A percentile compares a stretch with the other conserved stretches of the same genome.
Conservation (phyloP, 2,888 invertebrate genomes). For the Lordiphosa fenestrarum region DNA sequence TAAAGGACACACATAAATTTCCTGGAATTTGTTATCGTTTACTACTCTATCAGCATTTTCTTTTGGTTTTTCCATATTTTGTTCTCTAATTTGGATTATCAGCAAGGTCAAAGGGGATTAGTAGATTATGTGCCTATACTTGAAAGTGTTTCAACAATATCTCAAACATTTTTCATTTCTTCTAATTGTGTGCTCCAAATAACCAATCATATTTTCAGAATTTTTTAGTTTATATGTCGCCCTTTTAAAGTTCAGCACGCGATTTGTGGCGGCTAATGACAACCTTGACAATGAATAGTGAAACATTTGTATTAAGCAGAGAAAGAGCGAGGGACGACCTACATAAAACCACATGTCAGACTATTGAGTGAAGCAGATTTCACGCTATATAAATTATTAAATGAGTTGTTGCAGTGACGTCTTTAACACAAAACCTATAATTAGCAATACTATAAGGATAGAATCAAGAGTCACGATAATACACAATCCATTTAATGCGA, state of each 20-base stretch:
- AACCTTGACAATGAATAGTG: constrained; percentile 23
- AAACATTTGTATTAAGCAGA: not conserved
- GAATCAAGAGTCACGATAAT: constrained; percentile 28
- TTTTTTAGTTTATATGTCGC: too few species aligned
- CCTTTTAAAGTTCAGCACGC: constrained; percentile 14
- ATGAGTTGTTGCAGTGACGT: constrained; percentile 6
- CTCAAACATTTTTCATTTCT: too few species aligned
- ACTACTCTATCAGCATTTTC: too few species aligned
- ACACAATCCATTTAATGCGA: constrained; percentile 35
- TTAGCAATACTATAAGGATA: constrained; percentile 11
- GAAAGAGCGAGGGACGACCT: not conserved
- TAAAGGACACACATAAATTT: not conserved
- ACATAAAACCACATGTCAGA: constrained; percentile 12
- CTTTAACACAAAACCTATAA: constrained; percentile 10
- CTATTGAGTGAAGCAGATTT: constrained; percentile 34
- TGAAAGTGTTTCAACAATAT: too few species aligned
- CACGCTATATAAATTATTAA: constrained; percentile 23
- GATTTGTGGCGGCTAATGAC: constrained; percentile 17
- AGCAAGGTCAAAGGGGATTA: not conserved
- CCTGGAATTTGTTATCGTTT: not conserved
- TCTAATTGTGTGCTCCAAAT: not conserved
- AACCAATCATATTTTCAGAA: not conserved
- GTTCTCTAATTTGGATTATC: not conserved
- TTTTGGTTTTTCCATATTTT: too few species aligned
- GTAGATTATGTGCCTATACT: too few species aligned